Evolutionary conservation across 2,797 vertebrate genomes (phyloP).

Genomic region (Erethizon dorsatum): DNA sequence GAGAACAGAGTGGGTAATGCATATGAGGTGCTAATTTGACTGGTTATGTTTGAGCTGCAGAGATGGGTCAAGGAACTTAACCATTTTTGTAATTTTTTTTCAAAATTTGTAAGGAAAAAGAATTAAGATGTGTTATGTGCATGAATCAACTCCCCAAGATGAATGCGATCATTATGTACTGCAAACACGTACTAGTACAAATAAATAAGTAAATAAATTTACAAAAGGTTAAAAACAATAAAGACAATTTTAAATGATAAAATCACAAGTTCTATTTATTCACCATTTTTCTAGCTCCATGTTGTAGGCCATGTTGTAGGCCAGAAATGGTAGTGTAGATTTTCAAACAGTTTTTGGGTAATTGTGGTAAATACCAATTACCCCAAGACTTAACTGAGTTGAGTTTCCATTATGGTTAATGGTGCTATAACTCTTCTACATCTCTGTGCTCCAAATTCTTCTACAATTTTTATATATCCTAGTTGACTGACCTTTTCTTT

Average conservation of each 20-base stretch:
- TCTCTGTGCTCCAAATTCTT: neutral
- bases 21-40: neutral
- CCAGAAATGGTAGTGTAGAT: neutral
- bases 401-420: constrained; percentile 6
- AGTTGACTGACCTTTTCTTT: neutral
- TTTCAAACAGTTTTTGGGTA: constrained; percentile 39
- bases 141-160: neutral
- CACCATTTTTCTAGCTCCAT: neutral
- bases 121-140: neutral
- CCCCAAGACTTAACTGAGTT: neutral
- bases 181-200: neutral
- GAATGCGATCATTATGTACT: neutral
- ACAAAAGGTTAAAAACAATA: neutral
- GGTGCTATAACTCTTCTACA: neutral
- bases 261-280: neutral
- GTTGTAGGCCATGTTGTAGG: neutral
- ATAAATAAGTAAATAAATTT: neutral
- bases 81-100: neutral
- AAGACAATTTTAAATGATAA: neutral
- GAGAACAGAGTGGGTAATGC: neutral
- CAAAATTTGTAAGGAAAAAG: neutral
- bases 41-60: neutral
- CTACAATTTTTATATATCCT: neutral
- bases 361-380: neutral
- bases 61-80: neutral